Conservation (phyloP, 2,113 vertebrate species). For the Chloropsis hardwickii region DNA sequence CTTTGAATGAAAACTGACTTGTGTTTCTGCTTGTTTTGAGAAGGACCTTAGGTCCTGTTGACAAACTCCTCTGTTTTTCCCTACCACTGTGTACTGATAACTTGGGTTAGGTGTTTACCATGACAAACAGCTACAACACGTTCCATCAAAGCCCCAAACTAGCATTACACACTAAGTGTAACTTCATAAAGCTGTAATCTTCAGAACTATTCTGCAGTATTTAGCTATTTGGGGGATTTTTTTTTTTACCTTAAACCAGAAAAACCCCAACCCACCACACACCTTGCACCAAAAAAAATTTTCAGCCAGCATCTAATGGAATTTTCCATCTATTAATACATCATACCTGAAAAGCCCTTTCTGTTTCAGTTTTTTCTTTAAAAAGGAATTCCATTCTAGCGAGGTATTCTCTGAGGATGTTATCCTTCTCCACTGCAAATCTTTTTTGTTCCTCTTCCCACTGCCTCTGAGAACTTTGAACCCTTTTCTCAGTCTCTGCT, state of each 20-base stretch:
- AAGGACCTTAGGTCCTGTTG: not conserved
- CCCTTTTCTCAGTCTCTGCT: conserved; percentile 70
- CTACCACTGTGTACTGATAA: too few relatives aligned
- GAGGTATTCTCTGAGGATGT: conserved; percentile 65
- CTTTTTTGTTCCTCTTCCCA: conserved; percentile 76
- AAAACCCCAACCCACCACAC: not conserved
- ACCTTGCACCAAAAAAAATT: not conserved
- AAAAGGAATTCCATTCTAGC: conserved; percentile 67
- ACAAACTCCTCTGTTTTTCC: not conserved
- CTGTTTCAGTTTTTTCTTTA: not conserved
- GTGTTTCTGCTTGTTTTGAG: not conserved
- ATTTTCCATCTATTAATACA: not conserved
- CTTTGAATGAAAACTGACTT: not conserved
- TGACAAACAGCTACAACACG: not conserved
- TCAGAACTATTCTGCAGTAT: not conserved
- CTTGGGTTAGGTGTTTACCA: not conserved
- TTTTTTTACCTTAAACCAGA: not conserved
- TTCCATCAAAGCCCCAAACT: not conserved
- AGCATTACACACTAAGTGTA: not conserved
- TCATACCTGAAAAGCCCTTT: conserved; percentile 68
- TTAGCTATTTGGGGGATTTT: not conserved
- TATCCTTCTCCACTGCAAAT: conserved; percentile 76
- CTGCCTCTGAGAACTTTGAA: conserved; percentile 69
- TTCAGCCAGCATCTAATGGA: not conserved
- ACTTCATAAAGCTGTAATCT: not conserved